Percentiles rank a stretch among this genome's conserved stretches.
Evolutionary conservation across 2,888 invertebrate genomes (phyloP).

Genomic region (Polylopha cassiicola): DNA sequence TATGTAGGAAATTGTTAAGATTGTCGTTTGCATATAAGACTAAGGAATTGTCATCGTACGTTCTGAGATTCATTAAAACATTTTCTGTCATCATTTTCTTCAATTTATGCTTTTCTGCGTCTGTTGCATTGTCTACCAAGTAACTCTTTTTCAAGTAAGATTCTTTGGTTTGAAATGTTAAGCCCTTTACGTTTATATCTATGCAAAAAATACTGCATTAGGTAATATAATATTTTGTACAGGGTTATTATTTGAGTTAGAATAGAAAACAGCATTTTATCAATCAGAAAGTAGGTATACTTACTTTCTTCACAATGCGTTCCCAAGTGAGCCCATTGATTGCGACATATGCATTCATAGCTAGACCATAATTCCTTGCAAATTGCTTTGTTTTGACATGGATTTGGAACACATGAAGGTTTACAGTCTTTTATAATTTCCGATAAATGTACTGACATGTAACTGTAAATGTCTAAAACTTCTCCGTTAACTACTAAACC

Average conservation of each 20-base stretch:
- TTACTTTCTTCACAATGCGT: constrained; percentile 93
- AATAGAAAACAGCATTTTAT: too few relatives aligned
- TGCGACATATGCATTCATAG: constrained; percentile 94
- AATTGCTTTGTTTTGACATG: constrained; percentile 92
- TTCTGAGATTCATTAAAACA: constrained; percentile 92
- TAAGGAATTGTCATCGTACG: constrained; percentile 88
- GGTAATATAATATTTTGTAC: too few relatives aligned
- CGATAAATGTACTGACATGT: constrained; percentile 93
- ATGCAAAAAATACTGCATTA: constrained; percentile 33
- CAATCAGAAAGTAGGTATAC: too few relatives aligned
- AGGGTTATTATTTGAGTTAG: too few relatives aligned
- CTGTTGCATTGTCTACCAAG: constrained; percentile 80
- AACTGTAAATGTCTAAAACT: constrained; percentile 92
- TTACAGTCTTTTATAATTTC: constrained; percentile 96
- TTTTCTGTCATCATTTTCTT: constrained; percentile 87
- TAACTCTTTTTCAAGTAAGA: constrained; percentile 90
- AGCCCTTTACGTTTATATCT: constrained; percentile 94
- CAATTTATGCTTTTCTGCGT: constrained; percentile 79
- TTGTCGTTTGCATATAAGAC: constrained; percentile 95
- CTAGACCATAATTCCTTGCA: constrained; percentile 96
- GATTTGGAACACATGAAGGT: constrained; percentile 95
- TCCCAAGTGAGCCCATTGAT: constrained; percentile 95
- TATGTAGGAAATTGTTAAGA: constrained; percentile 93
- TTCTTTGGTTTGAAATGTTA: constrained; percentile 90
- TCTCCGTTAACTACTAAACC: constrained; percentile 94